phyloP scores from a whole-genome alignment of 2,888 invertebrate genomes.

The Minunthozetes semirufus region DNA sequence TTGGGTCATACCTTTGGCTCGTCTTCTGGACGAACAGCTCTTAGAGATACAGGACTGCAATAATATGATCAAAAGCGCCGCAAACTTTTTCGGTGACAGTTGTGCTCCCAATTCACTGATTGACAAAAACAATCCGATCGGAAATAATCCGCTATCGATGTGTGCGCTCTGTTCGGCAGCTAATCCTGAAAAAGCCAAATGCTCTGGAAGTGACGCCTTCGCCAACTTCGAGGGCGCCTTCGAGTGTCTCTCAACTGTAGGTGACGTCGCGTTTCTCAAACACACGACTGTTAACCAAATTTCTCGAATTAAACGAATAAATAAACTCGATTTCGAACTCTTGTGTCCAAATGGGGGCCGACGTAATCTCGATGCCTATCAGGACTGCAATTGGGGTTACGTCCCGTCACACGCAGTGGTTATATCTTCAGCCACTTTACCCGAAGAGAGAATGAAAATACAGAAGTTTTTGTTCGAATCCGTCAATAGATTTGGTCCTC shows the following conservation, averaged over 20 bases:
- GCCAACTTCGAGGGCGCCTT: constrained; percentile 89
- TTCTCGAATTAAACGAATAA: constrained; percentile 40
- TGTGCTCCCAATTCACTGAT: constrained; percentile 87
- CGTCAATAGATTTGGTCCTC: constrained; percentile 22
- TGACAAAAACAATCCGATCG: constrained; percentile 86
- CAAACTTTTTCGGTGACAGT: constrained; percentile 77
- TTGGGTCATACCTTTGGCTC: constrained; percentile 83
- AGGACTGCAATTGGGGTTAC: constrained; percentile 73
- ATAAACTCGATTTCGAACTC: constrained; percentile 54
- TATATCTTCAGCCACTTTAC: constrained; percentile 68
- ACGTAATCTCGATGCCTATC: constrained; percentile 61
- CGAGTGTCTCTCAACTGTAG: constrained; percentile 70
- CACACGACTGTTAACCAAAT: constrained; percentile 74
- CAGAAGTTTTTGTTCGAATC: constrained; percentile 48
- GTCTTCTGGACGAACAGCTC: constrained; percentile 68
- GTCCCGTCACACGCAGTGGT: constrained; percentile 77
- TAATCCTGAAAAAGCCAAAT: constrained; percentile 54
- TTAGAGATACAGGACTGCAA: constrained; percentile 84
- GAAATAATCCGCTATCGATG: constrained; percentile 62
- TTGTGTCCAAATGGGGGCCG: constrained; percentile 72
- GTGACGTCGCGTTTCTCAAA: constrained; percentile 83
- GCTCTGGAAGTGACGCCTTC: constrained; percentile 77
- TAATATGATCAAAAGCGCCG: constrained; percentile 89
- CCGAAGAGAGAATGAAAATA: constrained; percentile 52
- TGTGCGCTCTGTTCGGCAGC: constrained; percentile 73